phyloP scores from a whole-genome alignment of 2,888 invertebrate species.

The Apamea epomidion region DNA sequence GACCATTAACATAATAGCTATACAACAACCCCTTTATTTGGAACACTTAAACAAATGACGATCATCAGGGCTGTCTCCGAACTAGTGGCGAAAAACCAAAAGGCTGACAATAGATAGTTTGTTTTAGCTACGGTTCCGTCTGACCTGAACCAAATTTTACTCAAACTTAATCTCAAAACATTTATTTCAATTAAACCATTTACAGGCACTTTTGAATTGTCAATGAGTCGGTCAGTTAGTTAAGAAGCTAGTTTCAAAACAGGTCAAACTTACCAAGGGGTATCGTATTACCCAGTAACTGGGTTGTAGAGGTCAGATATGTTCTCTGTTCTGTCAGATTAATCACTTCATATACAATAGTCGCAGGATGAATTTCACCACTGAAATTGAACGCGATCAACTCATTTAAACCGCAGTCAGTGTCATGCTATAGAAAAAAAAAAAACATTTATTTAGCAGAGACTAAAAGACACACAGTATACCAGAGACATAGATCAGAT shows the following conservation, averaged over 20 bases:
- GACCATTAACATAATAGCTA: slow-evolving; percentile 46
- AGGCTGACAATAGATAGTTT: background rate
- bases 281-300: too few species aligned
- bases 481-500: too few species aligned
- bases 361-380: background rate
- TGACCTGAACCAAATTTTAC: background rate
- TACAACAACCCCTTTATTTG: slow-evolving; percentile 35
- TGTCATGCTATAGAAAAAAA: background rate
- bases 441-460: too few species aligned
- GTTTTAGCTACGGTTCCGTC: background rate
- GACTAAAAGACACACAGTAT: too few species aligned
- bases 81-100: background rate
- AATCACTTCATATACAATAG: too few species aligned
- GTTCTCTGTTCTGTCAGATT: too few species aligned
- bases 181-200: background rate
- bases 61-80: slow-evolving; percentile 16
- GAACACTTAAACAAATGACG: slow-evolving; percentile 54
- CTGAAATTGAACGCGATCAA: background rate
- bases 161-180: background rate
- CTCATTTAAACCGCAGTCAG: background rate
- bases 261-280: too few species aligned
- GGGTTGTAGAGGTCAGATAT: too few species aligned
- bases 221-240: too few species aligned
- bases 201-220: background rate
- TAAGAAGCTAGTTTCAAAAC: too few species aligned